Conservation (phyloP, 1,140 invertebrate genomes). For the Amphibalanus amphitrite region DNA sequence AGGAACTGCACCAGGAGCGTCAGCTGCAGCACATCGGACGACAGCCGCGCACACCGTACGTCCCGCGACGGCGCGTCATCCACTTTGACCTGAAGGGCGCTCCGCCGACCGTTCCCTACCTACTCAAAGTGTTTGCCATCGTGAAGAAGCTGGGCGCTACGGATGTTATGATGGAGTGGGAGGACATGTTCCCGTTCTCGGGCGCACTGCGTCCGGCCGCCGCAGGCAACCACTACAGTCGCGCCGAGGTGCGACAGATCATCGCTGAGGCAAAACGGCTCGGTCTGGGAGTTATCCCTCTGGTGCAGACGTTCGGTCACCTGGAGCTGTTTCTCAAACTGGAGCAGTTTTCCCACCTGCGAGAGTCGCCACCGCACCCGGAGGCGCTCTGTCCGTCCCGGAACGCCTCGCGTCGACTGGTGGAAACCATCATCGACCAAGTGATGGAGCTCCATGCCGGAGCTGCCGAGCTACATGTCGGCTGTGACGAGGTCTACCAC, state of each 20-base stretch:
- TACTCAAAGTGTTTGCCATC: slow-evolving; percentile 52
- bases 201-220: slow-evolving; percentile 33
- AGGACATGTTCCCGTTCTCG: slow-evolving; percentile 36
- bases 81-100: slow-evolving; percentile 85
- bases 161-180: slow-evolving; percentile 33
- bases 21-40: background rate
- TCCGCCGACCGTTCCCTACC: slow-evolving; percentile 48
- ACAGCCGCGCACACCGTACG: background rate
- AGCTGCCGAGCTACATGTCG: slow-evolving; percentile 35
- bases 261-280: slow-evolving; percentile 28
- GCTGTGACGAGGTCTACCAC: slow-evolving; percentile 38
- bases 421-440: slow-evolving; percentile 38
- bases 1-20: background rate
- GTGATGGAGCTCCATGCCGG: slow-evolving; percentile 33
- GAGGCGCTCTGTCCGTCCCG: slow-evolving; percentile 33
- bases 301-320: slow-evolving; percentile 41
- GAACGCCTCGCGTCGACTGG: slow-evolving; percentile 29
- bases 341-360: slow-evolving; percentile 29
- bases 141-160: slow-evolving; percentile 45
- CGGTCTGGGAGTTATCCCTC: slow-evolving; percentile 32
- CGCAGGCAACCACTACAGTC: slow-evolving; percentile 33
- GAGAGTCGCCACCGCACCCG: slow-evolving; percentile 35
- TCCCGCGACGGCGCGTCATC: slow-evolving; percentile 31
- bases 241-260: slow-evolving; percentile 27
- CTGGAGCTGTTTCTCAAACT: slow-evolving; percentile 34